These are phyloP conservation scores for Procapra przewalskii DNA, from an alignment of 2,113 vertebrate species.

Conservation along the genomic window DNA sequence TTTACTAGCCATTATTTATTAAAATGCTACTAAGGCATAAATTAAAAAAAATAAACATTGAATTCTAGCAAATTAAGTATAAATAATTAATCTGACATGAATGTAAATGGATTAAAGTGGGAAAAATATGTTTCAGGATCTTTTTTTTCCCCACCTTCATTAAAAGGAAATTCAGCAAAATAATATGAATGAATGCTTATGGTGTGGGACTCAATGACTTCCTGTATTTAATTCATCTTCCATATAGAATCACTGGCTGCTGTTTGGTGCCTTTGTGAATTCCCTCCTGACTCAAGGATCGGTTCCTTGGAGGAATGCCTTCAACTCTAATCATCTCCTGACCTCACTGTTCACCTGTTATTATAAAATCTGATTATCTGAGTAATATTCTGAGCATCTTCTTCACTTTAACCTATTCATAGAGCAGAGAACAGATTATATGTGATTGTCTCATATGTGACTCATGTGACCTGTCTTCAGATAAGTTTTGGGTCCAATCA, in stretches of 20 bases:
- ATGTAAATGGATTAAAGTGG: constrained; percentile 10
- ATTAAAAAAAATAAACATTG: constrained; percentile 5
- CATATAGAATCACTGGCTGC: neutral
- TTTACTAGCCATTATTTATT: constrained; percentile 45
- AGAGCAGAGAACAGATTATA: neutral
- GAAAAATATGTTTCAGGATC: neutral
- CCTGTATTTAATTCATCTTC: neutral
- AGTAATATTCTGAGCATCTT: neutral
- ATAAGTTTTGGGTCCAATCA: neutral
- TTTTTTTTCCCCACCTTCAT: neutral
- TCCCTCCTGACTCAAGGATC: neutral
- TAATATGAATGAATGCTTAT: neutral
- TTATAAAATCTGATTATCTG: neutral
- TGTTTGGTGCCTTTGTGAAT: neutral
- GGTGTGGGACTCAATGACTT: neutral
- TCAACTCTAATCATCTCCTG: neutral
- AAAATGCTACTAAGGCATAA: neutral
- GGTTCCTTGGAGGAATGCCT: no score
- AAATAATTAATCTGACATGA: constrained; percentile 40
- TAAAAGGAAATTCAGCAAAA: neutral
- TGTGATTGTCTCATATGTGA: neutral
- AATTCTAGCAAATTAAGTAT: constrained; percentile 35
- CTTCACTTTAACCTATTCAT: neutral
- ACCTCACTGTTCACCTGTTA: neutral
- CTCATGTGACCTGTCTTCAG: neutral